phyloP scores from a whole-genome alignment of 2,888 invertebrate species.

The Catotricha subobsoleta region DNA sequence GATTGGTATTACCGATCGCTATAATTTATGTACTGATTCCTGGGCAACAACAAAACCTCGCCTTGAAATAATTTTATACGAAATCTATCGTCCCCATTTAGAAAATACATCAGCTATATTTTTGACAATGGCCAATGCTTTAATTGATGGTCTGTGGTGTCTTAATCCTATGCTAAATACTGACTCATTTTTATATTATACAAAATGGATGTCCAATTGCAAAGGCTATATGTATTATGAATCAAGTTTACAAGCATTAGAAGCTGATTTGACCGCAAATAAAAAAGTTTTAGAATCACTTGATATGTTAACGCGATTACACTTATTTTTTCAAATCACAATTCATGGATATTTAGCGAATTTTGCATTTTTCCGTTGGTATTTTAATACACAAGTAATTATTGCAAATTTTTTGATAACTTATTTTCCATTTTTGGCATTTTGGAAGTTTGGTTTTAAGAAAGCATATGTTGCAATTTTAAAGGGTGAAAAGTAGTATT shows the following conservation, averaged over 20 bases:
- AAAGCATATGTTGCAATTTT: constrained; percentile 9
- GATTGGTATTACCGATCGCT: constrained; percentile 68
- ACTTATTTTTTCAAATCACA: constrained; percentile 21
- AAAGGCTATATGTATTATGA: constrained; percentile 35
- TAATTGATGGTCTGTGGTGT: constrained; percentile 51
- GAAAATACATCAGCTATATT: constrained; percentile 42
- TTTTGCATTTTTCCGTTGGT: constrained; percentile 35
- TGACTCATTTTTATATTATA: constrained; percentile 37
- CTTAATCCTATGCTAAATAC: constrained; percentile 44
- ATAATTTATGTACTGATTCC: constrained; percentile 47
- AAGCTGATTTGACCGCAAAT: constrained; percentile 25
- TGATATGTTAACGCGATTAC: constrained; percentile 30
- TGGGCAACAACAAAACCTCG: constrained; percentile 39
- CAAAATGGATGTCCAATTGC: constrained; percentile 36
- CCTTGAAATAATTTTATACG: constrained; percentile 34
- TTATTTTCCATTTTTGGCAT: constrained; percentile 15
- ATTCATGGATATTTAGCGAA: constrained; percentile 28
- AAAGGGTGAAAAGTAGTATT: too few relatives aligned
- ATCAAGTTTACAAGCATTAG: not conserved
- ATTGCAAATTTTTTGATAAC: constrained; percentile 42
- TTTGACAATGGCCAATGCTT: constrained; percentile 40
- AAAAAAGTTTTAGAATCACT: constrained; percentile 22
- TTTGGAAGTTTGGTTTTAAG: constrained; percentile 10
- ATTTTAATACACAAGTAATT: constrained; percentile 42
- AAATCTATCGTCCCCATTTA: constrained; percentile 43